phyloP scores from a whole-genome alignment of 64 coral and sea anemone genomes.

The Actinia equina region DNA sequence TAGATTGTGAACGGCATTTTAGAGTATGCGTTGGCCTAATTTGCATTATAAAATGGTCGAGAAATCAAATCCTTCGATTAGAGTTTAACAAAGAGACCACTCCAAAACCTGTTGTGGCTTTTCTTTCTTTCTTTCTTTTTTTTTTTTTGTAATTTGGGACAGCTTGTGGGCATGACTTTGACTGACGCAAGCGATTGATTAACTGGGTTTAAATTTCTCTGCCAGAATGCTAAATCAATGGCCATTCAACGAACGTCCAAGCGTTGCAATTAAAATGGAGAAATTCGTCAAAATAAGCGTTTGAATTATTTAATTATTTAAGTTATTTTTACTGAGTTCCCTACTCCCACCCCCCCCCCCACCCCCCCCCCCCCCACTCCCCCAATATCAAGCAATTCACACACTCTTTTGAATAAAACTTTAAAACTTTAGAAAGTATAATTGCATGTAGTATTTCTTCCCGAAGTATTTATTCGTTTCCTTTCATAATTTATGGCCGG shows the following conservation, averaged over 20 bases:
- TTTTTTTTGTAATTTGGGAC: background rate
- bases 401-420: too few relatives aligned
- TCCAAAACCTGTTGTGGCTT: constrained; percentile 15
- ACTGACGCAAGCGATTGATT: background rate
- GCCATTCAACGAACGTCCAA: background rate
- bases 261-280: background rate
- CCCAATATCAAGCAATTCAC: background rate
- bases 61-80: constrained; percentile 25
- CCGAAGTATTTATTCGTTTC: too few relatives aligned
- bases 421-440: too few relatives aligned
- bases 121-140: too few relatives aligned
- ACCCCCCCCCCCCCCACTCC: too few relatives aligned
- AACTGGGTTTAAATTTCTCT: background rate
- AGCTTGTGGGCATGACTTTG: background rate
- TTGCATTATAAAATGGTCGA: constrained; percentile 9
- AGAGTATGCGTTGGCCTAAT: background rate
- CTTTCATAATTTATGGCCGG: background rate
- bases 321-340: background rate
- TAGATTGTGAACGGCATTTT: background rate
- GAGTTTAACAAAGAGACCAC: constrained; percentile 11
- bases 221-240: background rate
- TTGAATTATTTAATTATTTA: background rate
- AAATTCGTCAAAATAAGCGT: background rate
- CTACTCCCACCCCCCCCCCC: too few relatives aligned
- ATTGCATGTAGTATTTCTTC: too few relatives aligned